Evolutionary conservation across 2,888 invertebrate genomes (phyloP), one percentile per base, ranked within the genome.

Genomic region (Drosophila merina): DNA sequence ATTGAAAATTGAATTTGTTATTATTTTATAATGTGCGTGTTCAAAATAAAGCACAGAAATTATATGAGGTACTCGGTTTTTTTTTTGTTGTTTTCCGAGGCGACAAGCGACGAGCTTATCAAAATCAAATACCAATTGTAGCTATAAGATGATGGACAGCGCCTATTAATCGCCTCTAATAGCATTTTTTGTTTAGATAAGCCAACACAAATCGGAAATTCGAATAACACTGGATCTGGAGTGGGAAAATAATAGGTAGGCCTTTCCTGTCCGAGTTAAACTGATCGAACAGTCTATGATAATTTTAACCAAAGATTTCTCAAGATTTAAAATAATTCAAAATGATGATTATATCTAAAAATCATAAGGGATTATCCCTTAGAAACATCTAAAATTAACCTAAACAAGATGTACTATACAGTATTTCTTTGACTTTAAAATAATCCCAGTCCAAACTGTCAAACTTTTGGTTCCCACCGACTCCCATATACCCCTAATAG

Each of bases 151-250:
- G 88, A 88, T 88, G 82, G 86, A 88, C 89, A 86, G 79, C 79
- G 80, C 78, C 74, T 86, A 86, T 88, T 89, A 89, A 89, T 89
- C 88, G 88, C 74, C 81, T 69, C 87, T 89, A 89, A 89, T 88
- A 88, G 83, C 75, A 77, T 79, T 86, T 77, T 54, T 69, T 26
- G 56, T 75, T 74, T 14, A 77, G 84, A 84, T 84, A 84, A 84
- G 86, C 73, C 67, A 38, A 50, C 36, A 47, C 50, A 73, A 72
- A 51, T 66, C 49, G 55, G 71, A 70, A 70, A 57, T 52, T 49
- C 47, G 47, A 52, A 57, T 70, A 58, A 38, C 49, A 50, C 9
- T 68, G 36, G 5, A 36, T 26, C 5, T 67, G 30, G 36, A 66
- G 47, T 45, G 62, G 63, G 36, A 25, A 8, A 66, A 25, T 55